Evolutionary conservation across 1,140 invertebrate genomes (phyloP), one percentile per base, ranked within the genome.

Genomic region (Spodoptera litura): DNA sequence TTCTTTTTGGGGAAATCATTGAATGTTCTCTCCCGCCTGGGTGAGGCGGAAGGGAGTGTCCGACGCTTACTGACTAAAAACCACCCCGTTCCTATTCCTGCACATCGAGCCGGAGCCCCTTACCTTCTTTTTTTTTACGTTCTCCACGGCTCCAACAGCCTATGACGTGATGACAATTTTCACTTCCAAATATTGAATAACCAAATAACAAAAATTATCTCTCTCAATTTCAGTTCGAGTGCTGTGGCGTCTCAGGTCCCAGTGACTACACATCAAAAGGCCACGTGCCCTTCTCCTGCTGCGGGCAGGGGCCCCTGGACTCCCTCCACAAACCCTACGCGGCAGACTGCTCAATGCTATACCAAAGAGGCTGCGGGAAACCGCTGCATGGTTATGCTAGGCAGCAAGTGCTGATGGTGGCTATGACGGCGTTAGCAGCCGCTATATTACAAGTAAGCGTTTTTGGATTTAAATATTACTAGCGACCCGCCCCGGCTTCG

Each of bases 171-270:
- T 44, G 9, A 9, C 38, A 44, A 10, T 44, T 44, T 44, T 44
- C 38, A 5, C 38, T 44, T 6, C 38, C 38, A 3, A 31, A 44
- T 20, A 20, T 20, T 20, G 20, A 44, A 64, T 49, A 15, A n/a
- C 49, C n/a, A 4, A 27, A 4, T 51, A 15, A 11, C 12, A 13
- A 20, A 12, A 51, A 58, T 25, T 20, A 6, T 20, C 53, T 3
- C 49, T 77, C 20, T 53, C 13, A 27, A 51, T 92, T 94, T 51
- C 85, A 97, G 96, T 94, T 96, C 72, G 93, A 95, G 77, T 97
- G 96, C 79, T 96, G 96, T 79, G 96, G 96, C 15, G 93, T 96
- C 10, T 91, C 94, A 5, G 94, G 95, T 1, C 95, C 94, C 2
- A 81, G 85, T 3, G 95, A 96, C 83, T 96, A 95, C 91, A 87